Percentiles rank a stretch among this genome's conserved stretches.
Conservation (phyloP, 2,888 invertebrate genomes). For the Ernsta delagoae region DNA sequence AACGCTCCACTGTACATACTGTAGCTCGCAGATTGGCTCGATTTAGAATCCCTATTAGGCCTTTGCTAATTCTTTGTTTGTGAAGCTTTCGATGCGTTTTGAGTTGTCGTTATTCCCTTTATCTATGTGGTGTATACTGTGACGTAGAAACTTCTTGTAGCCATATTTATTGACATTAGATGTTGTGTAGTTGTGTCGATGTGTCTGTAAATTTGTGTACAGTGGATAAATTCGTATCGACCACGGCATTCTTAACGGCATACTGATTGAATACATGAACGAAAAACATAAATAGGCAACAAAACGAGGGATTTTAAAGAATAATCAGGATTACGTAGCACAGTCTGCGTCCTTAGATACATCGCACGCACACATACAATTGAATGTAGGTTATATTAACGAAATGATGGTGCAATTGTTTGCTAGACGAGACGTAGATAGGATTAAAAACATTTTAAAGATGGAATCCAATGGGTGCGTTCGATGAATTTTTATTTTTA, state of each 20-base stretch:
- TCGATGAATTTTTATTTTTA: conserved; percentile 6
- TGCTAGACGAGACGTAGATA: conserved; percentile 13
- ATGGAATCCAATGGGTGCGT: conserved; percentile 7
- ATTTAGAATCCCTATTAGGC: too few relatives aligned
- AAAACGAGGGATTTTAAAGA: background rate
- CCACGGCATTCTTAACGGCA: conserved; percentile 11
- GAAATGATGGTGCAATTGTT: conserved; percentile 16
- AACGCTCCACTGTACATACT: too few relatives aligned
- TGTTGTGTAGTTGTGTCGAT: conserved; percentile 3
- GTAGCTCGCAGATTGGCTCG: too few relatives aligned
- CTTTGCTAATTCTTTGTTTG: too few relatives aligned
- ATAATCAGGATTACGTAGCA: too few relatives aligned
- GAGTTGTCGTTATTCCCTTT: too few relatives aligned
- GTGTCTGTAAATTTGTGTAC: conserved; percentile 15
- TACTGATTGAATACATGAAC: background rate
- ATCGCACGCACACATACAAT: conserved; percentile 12
- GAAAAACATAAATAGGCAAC: background rate
- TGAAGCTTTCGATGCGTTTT: too few relatives aligned
- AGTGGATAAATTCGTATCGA: conserved; percentile 7
- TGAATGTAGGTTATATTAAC: conserved; percentile 1
- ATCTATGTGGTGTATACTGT: background rate
- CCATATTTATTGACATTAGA: background rate
- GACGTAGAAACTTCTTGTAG: background rate
- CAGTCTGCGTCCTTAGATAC: conserved; percentile 7
- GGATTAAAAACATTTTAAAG: conserved; percentile 1